Percentiles rank a stretch among this genome's conserved stretches.
These are phyloP conservation scores for Scaptomyza flava DNA, from an alignment of 2,888 invertebrate species.

Conservation along the genomic window DNA sequence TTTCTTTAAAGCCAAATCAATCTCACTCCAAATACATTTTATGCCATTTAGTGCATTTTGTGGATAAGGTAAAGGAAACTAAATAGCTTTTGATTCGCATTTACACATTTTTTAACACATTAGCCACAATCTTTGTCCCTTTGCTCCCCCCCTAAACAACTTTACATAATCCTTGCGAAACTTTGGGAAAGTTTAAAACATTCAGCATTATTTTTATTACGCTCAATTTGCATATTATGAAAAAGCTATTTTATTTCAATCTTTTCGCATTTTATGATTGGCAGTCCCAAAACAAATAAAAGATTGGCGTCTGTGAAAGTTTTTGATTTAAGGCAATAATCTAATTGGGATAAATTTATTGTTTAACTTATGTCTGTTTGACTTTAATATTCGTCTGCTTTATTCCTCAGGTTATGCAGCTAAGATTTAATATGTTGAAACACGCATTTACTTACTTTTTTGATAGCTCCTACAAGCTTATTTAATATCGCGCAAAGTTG, in stretches of 20 bases:
- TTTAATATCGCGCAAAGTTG: background rate
- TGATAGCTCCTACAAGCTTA: background rate
- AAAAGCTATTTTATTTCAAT: conserved; percentile 51
- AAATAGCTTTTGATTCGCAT: conserved; percentile 21
- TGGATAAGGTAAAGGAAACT: conserved; percentile 12
- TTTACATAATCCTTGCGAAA: conserved; percentile 23
- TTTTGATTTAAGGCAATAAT: conserved; percentile 18
- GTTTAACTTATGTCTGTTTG: background rate
- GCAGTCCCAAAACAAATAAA: background rate
- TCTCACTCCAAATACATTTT: conserved; percentile 23
- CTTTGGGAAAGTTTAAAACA: conserved; percentile 21
- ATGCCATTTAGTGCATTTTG: conserved; percentile 17
- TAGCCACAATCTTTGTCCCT: conserved; percentile 9
- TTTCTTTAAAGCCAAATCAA: conserved; percentile 30
- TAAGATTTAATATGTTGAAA: too few species aligned
- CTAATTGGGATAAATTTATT: conserved; percentile 7
- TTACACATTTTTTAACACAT: conserved; percentile 21
- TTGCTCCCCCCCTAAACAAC: conserved; percentile 3
- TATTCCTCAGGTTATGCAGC: too few species aligned
- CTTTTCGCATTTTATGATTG: conserved; percentile 35
- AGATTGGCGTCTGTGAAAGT: conserved; percentile 5
- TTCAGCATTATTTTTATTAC: conserved; percentile 34
- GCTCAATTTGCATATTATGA: conserved; percentile 67
- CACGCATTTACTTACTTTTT: background rate
- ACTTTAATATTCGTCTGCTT: background rate